Evolutionary conservation across 2,113 vertebrate species (phyloP), one percentile per base, ranked within the genome.

Genomic region (Colistium nudipinnis): DNA sequence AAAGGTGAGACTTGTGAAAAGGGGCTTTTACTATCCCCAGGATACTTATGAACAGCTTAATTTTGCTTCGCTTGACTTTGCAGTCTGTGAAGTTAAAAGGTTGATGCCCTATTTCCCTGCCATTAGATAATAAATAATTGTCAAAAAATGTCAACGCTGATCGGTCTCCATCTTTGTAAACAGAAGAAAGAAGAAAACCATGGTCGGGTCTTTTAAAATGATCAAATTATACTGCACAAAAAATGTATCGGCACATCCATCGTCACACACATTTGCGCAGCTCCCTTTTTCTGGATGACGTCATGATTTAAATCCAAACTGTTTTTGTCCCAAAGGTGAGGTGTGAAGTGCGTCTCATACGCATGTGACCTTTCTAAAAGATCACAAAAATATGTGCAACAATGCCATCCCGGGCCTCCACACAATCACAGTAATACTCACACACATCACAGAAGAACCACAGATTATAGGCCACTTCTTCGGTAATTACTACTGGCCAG

Each of bases 401-500:
- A 88, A 86, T 90, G 83, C 70, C 67, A 48, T 86, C 72, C 28
- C 25, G 20, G n/a, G 41, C 76, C 31, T 79, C 31, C 74, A 63
- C 67, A 73, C 79, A 82, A 85, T 88, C 82, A 86, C 71, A 85
- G 80, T 81, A 87, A 88, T 81, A 78, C 87, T 87, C 82, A 81
- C 87, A 88, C 80, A 85, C 87, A 92, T 90, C 84, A 82, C 74
- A 76, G 80, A 81, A 82, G 79, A 38, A 85, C 89, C 90, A 78
- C 91, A 93, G 91, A 93, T 91, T 92, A 93, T 89, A 92, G 90
- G 76, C 89, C 90, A 91, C 89, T 89, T 91, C 84, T 82, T 81
- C 84, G 73, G 83, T 92, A 92, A 93, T 91, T 89, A 81, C 91
- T 91, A 89, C 77, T 90, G 84, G 82, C 86, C 69, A 84, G 83